Base-by-base conservation (phyloP, 1,140 invertebrate species). In the Heliconius eleuchia region DNA sequence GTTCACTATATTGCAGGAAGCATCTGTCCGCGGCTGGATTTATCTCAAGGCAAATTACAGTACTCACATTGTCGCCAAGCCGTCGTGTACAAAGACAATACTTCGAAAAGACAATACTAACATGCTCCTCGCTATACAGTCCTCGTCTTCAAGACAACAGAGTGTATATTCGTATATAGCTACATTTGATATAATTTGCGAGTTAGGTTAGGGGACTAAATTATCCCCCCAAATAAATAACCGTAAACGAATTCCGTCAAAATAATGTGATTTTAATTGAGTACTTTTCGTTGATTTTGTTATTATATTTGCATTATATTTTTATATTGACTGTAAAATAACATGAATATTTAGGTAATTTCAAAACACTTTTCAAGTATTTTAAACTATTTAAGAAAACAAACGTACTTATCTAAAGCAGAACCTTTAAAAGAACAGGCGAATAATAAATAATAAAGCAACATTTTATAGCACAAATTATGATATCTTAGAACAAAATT, bases 31-130 rank as follows among this genome's bases (percentile, higher is more conserved):
- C 85, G 89, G 88, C 74, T 82, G 87, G 88, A 88, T 91, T 92
- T 91, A 91, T 91, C 87, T 86, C 80, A 78, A 85, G 87, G 88
- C 88, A 91, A 92, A 92, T 91, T 91, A 89, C 85, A 87, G 84
- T 82, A 83, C 84, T 78, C 74, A 82, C 82, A 81, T 78, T 76
- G 80, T 81, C 78, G 76, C 76, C 60, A 60, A 72, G 52, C 55
- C 34, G 34, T 76, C 39, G 55, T 27, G 39, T 76, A 73, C 79
- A 19, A 77, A 71, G 71, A 52, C 71, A 77, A 71, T 80, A 52
- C 79, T 73, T 77, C 11, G 50, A 78, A 73, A 71, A 71, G 71
- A 71, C 71, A 71, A 71, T 37, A 71, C 30, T 39, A 37, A 71
- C 71, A 34, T 16, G 30, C 13, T 37, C 16, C 30, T 71, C 8